A percentile compares a stretch with the other conserved stretches of the same genome.
These are phyloP conservation scores for Alligator sinensis DNA, from an alignment of 2,113 vertebrate genomes.

Conservation along the genomic window DNA sequence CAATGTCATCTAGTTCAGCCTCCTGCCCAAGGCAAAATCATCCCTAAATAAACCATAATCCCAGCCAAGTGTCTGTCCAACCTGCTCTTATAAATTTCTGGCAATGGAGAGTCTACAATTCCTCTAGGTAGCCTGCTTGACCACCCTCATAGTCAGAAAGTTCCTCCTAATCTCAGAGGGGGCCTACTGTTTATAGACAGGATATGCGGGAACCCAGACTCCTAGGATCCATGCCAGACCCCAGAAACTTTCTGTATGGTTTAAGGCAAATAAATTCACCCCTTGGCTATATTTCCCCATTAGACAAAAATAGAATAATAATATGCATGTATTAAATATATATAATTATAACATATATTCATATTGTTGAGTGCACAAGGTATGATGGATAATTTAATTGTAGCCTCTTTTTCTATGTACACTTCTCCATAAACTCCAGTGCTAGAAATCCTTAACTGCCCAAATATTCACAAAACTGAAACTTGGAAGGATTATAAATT, in stretches of 20 bases:
- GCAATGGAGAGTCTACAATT: no score
- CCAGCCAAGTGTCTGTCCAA: no score
- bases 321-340: background rate
- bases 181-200: background rate
- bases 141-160: no score
- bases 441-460: conserved; percentile 7
- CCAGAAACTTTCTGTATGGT: background rate
- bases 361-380: background rate
- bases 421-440: accelerated
- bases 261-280: background rate
- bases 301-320: background rate
- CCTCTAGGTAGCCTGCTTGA: no score
- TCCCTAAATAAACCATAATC: no score
- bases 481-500: background rate
- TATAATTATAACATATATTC: background rate
- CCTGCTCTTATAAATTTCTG: no score
- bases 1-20: no score
- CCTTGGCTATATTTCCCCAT: background rate
- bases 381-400: background rate
- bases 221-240: background rate
- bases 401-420: background rate
- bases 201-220: background rate
- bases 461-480: background rate
- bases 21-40: no score
- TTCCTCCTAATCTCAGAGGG: background rate